These are phyloP conservation scores for Vultur gryphus DNA, from an alignment of 2,797 vertebrate species.

Conservation along the genomic window DNA sequence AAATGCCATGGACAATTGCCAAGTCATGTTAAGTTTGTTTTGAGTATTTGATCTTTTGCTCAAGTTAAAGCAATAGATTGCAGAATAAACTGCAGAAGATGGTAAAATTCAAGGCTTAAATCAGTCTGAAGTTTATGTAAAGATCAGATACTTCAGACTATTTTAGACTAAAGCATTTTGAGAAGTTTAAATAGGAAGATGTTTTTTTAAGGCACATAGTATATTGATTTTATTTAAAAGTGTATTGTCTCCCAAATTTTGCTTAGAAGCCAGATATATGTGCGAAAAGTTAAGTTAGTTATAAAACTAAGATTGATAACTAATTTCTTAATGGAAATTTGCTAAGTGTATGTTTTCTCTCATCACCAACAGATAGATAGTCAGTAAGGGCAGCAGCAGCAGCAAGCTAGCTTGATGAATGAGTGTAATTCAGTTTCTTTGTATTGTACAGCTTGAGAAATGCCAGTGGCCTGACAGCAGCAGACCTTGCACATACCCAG, in stretches of 20 bases:
- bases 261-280: conserved; percentile 67
- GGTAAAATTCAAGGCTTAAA: conserved; percentile 25
- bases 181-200: conserved; percentile 70
- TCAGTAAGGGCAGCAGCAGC: conserved; percentile 73
- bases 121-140: conserved; percentile 74
- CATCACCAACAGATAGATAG: conserved; percentile 74
- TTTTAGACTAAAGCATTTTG: conserved; percentile 46
- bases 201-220: conserved; percentile 64
- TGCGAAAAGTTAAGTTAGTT: conserved; percentile 67
- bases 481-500: conserved; percentile 91
- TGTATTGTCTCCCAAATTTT: conserved; percentile 71
- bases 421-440: conserved; percentile 82
- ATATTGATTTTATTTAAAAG: conserved; percentile 65
- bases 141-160: conserved; percentile 70
- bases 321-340: conserved; percentile 65
- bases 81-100: conserved; percentile 56
- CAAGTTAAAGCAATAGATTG: conserved; percentile 62
- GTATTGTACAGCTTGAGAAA: conserved; percentile 89
- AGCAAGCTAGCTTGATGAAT: not conserved
- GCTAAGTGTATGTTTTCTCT: conserved; percentile 63
- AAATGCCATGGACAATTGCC: conserved; percentile 80
- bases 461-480: conserved; percentile 91
- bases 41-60: conserved; percentile 65
- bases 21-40: conserved; percentile 71
- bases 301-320: conserved; percentile 59